phyloP scores from a whole-genome alignment of 2,113 vertebrate genomes.

The Takifugu bimaculatus region DNA sequence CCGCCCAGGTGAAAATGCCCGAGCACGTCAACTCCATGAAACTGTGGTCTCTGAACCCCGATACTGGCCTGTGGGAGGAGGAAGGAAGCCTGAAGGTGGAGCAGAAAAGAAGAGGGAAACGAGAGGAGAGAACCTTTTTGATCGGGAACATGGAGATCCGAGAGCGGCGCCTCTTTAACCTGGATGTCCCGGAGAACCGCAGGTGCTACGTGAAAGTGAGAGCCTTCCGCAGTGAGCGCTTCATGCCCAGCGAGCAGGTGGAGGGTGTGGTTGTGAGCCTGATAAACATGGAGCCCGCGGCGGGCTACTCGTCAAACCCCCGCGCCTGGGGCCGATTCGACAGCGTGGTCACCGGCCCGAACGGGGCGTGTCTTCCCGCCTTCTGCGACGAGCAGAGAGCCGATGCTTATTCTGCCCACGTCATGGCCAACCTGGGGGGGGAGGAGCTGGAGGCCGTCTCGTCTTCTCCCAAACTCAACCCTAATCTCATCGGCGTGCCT shows the following conservation, averaged over 20 bases:
- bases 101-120: conserved; percentile 77
- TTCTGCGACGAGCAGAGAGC: conserved; percentile 90
- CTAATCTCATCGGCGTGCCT: conserved; percentile 87
- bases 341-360: conserved; percentile 87
- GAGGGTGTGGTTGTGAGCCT: conserved; percentile 89
- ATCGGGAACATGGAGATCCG: conserved; percentile 98
- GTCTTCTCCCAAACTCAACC: conserved; percentile 88
- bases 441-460: conserved; percentile 91
- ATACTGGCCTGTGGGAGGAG: conserved; percentile 95
- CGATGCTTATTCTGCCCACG: conserved; percentile 86
- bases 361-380: conserved; percentile 89
- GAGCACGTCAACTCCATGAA: conserved; percentile 89
- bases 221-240: conserved; percentile 90
- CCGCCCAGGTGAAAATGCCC: conserved; percentile 86
- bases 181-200: conserved; percentile 93
- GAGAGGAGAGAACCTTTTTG: conserved; percentile 91
- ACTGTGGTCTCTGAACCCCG: conserved; percentile 94
- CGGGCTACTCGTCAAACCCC: conserved; percentile 90
- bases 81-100: conserved; percentile 85
- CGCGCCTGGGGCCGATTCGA: conserved; percentile 96
- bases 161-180: conserved; percentile 91
- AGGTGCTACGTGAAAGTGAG: conserved; percentile 93
- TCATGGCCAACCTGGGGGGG: conserved; percentile 90
- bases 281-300: conserved; percentile 90
- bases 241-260: conserved; percentile 89